Conservation (phyloP, 92 coral and sea anemone genomes). For the Parazoanthus swiftii region DNA sequence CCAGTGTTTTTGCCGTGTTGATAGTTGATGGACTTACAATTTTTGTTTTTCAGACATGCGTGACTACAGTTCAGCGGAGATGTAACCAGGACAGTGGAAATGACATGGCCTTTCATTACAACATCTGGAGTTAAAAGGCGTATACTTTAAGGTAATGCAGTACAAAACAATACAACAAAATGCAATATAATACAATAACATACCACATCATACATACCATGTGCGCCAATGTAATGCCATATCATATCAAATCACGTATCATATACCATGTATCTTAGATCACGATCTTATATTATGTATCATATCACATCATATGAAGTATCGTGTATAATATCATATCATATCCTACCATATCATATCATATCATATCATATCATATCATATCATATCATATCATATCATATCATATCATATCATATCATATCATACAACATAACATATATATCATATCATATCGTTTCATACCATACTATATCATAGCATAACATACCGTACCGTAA, state of each 20-base stretch:
- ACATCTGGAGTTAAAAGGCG: neutral
- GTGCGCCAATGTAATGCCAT: neutral
- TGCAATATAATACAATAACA: neutral
- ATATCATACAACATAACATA: too few relatives aligned
- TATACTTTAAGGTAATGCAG: neutral
- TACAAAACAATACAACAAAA: neutral
- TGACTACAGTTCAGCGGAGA: conserved; percentile 16
- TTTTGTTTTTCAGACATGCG: conserved; percentile 4
- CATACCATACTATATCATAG: too few relatives aligned
- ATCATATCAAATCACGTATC: too few relatives aligned
- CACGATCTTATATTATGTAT: neutral
- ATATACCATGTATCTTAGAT: neutral
- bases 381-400: neutral
- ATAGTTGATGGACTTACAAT: conserved; percentile 34
- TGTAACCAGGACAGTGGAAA: neutral
- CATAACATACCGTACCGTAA: too few relatives aligned
- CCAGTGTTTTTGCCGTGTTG: neutral
- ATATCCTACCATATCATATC: neutral
- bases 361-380: neutral
- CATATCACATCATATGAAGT: neutral
- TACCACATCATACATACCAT: neutral
- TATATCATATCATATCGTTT: too few relatives aligned
- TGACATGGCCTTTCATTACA: neutral
- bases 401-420: too few relatives aligned
- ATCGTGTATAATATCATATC: neutral